A percentile compares a stretch with the other conserved stretches of the same genome.
Evolutionary conservation across 2,797 vertebrate species (phyloP).

Genomic region (Tiaroga cobitis): DNA sequence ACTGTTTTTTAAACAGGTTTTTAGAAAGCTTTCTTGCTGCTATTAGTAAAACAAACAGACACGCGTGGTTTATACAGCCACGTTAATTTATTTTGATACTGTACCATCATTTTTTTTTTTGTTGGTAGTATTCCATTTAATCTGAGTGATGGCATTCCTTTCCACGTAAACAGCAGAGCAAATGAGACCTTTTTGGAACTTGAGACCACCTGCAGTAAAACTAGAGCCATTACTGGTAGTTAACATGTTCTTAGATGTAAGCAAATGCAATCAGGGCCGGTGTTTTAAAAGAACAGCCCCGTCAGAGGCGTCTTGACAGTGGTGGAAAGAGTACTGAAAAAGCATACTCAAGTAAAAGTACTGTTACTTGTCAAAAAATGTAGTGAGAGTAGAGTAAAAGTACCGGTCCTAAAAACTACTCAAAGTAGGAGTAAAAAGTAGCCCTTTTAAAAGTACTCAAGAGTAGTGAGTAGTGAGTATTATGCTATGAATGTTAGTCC

Average conservation of each 20-base stretch:
- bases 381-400: too few species aligned
- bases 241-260: neutral
- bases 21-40: neutral
- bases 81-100: neutral
- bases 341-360: too few species aligned
- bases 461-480: too few species aligned
- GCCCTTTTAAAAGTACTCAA: too few species aligned
- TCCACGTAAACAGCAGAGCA: neutral
- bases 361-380: too few species aligned
- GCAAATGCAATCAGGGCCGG: neutral
- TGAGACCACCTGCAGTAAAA: conserved; percentile 9
- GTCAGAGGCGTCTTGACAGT: neutral
- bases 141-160: neutral
- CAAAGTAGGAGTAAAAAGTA: too few species aligned
- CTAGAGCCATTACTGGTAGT: conserved; percentile 3
- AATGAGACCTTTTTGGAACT: neutral
- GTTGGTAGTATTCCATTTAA: neutral
- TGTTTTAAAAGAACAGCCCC: conserved; percentile 8
- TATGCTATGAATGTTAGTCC: too few species aligned
- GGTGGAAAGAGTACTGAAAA: too few species aligned
- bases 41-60: neutral
- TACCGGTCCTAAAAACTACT: too few species aligned
- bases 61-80: neutral
- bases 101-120: neutral
- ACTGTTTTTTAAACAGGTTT: neutral